phyloP scores from a whole-genome alignment of 2,888 invertebrate species.

The Liopterus haemorrhoidalis region DNA sequence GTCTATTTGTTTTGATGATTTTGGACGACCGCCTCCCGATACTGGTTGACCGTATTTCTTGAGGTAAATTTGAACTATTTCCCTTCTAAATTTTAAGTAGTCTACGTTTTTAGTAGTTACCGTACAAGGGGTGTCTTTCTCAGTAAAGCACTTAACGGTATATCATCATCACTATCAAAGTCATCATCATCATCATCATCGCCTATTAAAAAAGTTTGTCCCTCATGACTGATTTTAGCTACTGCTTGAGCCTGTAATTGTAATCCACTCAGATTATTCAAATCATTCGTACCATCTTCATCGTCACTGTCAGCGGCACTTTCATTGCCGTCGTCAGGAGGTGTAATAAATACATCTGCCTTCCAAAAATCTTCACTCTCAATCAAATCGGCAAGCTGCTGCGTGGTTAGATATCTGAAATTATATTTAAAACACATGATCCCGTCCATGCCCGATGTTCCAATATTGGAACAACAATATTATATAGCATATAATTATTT shows the following conservation, averaged over 20 bases:
- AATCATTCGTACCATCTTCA: constrained; percentile 5
- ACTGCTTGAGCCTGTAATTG: constrained; percentile 10
- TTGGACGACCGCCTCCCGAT: constrained; percentile 8
- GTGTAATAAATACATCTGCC: constrained; percentile 27
- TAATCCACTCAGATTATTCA: constrained; percentile 10
- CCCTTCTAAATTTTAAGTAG: constrained; percentile 4
- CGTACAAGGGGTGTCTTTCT: constrained; percentile 4
- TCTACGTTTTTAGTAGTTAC: no score
- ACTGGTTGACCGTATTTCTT: constrained; percentile 3
- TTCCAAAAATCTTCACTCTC: constrained; percentile 29
- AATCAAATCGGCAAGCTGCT: constrained; percentile 25
- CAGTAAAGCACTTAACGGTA: constrained; percentile 6
- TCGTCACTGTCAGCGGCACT: constrained; percentile 11
- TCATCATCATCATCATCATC: constrained; percentile 6
- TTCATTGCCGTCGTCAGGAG: constrained; percentile 25
- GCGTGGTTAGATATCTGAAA: constrained; percentile 19
- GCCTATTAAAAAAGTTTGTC: constrained; percentile 7
- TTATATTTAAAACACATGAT: constrained; percentile 2
- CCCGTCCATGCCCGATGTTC: constrained; percentile 19
- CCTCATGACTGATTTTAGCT: constrained; percentile 9
- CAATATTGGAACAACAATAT: constrained; percentile 20
- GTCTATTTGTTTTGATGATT: constrained; percentile 9
- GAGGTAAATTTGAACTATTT: constrained; percentile 5
- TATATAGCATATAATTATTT: constrained; percentile 1
- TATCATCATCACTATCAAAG: constrained; percentile 10